A percentile compares a stretch with the other conserved stretches of the same genome.
Conservation (phyloP, 2,888 invertebrate genomes). For the Subacronicta megacephala region DNA sequence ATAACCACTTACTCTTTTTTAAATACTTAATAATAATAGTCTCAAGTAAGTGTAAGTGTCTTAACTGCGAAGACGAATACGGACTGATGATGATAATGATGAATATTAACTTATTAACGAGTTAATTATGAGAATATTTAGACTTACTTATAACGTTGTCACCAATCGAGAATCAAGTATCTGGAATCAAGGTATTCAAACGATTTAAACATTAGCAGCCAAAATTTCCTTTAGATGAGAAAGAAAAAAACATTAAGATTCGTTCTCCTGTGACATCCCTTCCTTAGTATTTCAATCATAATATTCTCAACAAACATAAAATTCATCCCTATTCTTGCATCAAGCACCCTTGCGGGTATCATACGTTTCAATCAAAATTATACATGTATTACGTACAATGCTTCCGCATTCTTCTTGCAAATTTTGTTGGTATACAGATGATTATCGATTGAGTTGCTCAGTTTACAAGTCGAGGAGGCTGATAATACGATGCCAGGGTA, state of each 20-base stretch:
- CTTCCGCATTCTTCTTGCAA: constrained; percentile 43
- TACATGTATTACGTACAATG: constrained; percentile 43
- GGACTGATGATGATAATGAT: too few species aligned
- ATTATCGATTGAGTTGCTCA: constrained; percentile 87
- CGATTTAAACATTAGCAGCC: background rate
- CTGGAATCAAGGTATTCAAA: background rate
- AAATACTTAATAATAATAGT: too few species aligned
- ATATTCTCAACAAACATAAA: constrained; percentile 46
- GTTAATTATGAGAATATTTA: too few species aligned
- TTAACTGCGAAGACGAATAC: too few species aligned
- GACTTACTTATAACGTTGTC: background rate
- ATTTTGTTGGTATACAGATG: constrained; percentile 73
- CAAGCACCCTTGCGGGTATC: constrained; percentile 54
- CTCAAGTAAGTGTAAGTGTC: too few species aligned
- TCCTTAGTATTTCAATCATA: constrained; percentile 51
- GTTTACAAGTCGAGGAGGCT: constrained; percentile 85
- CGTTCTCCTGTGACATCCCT: constrained; percentile 14
- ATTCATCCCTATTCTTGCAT: constrained; percentile 41
- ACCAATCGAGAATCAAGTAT: background rate
- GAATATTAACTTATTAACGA: too few species aligned
- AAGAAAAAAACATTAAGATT: constrained; percentile 17
- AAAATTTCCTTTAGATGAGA: background rate
- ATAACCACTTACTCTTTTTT: too few species aligned
- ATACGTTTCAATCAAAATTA: constrained; percentile 62
- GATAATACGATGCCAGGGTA: constrained; percentile 79